phyloP scores from a whole-genome alignment of 2,113 vertebrate species.

The Oenanthe melanoleuca region DNA sequence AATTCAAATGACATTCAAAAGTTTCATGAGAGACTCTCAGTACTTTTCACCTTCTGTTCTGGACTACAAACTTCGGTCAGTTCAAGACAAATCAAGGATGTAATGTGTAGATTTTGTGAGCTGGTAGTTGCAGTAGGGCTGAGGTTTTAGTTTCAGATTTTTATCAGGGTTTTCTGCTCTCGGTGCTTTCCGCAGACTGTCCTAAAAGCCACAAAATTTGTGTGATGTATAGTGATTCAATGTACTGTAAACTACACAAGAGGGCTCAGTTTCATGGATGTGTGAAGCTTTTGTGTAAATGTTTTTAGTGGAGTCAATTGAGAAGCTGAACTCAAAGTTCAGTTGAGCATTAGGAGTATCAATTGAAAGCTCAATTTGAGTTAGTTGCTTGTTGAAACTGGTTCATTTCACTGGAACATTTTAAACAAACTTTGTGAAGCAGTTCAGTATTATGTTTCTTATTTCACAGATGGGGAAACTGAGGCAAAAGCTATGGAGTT shows the following conservation, averaged over 20 bases:
- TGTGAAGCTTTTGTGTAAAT: neutral
- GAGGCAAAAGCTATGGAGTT: neutral
- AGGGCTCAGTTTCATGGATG: neutral
- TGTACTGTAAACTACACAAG: slow-evolving; percentile 4
- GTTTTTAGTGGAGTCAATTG: neutral
- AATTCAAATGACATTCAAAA: neutral
- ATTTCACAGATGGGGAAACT: neutral
- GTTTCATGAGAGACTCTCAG: neutral
- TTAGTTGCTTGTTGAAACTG: neutral
- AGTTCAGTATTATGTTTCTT: neutral
- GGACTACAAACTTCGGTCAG: neutral
- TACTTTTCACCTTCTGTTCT: neutral
- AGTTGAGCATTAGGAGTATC: neutral
- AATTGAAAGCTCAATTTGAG: neutral
- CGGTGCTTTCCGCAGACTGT: neutral
- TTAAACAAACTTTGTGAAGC: neutral
- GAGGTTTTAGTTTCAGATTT: slow-evolving; percentile 4
- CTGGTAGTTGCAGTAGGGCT: neutral
- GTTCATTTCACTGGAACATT: neutral
- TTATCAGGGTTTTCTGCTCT: neutral
- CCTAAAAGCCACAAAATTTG: neutral
- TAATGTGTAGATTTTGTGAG: neutral
- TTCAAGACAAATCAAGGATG: neutral
- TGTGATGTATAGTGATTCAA: neutral
- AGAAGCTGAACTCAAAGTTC: neutral